Conservation (phyloP, 2,113 vertebrate genomes). For the Serilophus lunatus region DNA sequence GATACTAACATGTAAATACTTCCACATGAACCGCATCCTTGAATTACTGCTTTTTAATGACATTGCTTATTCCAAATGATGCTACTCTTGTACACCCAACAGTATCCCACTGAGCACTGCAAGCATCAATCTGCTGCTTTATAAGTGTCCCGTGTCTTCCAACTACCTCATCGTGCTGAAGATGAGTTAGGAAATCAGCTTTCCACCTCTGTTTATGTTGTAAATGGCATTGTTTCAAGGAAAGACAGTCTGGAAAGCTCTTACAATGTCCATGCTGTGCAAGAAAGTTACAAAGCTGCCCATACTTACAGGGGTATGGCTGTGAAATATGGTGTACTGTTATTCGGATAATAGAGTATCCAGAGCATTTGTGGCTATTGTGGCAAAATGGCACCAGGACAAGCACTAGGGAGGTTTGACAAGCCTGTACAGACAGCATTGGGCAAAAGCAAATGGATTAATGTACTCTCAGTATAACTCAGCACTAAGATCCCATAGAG, state of each 20-base stretch:
- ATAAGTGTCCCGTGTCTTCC: conserved; percentile 42
- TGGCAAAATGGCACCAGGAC: neutral
- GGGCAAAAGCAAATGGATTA: conserved; percentile 38
- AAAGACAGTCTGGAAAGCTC: neutral
- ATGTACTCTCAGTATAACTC: conserved; percentile 34
- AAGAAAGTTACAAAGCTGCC: neutral
- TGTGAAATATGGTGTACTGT: conserved; percentile 33
- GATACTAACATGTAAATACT: neutral
- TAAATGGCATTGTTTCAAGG: neutral
- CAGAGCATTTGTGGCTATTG: neutral
- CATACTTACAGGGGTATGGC: neutral
- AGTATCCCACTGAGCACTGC: neutral
- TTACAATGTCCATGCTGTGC: neutral
- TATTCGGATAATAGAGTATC: neutral
- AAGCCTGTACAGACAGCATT: neutral
- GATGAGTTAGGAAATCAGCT: conserved; percentile 46
- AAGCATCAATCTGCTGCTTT: neutral
- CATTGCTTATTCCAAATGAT: neutral
- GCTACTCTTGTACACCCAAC: neutral
- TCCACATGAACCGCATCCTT: neutral
- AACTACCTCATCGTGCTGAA: conserved; percentile 69
- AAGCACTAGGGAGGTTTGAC: neutral
- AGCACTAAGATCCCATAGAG: conserved; percentile 16
- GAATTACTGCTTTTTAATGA: neutral
- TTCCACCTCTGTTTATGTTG: conserved; percentile 14